These are phyloP conservation scores for Origma solitaria DNA, from an alignment of 2,113 vertebrate species.

Conservation along the genomic window DNA sequence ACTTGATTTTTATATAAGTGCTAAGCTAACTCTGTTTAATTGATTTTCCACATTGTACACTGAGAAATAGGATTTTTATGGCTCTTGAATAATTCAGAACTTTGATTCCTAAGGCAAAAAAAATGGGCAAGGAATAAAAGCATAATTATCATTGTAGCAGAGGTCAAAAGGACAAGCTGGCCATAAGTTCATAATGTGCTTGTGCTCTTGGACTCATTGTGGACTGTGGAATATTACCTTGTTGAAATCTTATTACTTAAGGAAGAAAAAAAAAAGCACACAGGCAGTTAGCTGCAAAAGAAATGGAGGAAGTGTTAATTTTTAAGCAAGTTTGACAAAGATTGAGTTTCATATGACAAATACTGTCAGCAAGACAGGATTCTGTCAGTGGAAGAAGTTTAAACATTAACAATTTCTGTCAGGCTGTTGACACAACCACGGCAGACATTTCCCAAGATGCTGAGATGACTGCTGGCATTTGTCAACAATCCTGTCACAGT, in stretches of 20 bases:
- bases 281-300: conserved; percentile 73
- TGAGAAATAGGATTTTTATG: conserved; percentile 61
- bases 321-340: conserved; percentile 88
- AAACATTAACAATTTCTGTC: conserved; percentile 99
- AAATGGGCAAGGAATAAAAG: conserved; percentile 65
- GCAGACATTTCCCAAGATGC: conserved; percentile 99
- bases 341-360: conserved; percentile 94
- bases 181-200: conserved; percentile 54
- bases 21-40: conserved; percentile 63
- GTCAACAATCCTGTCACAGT: conserved; percentile 99
- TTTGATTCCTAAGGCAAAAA: conserved; percentile 67
- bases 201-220: conserved; percentile 39
- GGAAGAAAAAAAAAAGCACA: conserved; percentile 32
- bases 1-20: conserved; percentile 59
- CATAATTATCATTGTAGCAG: conserved; percentile 65
- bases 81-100: conserved; percentile 72
- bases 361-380: conserved; percentile 96
- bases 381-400: conserved; percentile 97
- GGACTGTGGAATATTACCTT: conserved; percentile 62
- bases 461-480: conserved; percentile 99
- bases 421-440: conserved; percentile 99
- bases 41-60: conserved; percentile 65
- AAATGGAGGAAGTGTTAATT: conserved; percentile 87
- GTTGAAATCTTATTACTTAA: conserved; percentile 71
- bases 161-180: conserved; percentile 74